These are phyloP conservation scores for Dromius quadrimaculatus DNA, from an alignment of 2,888 invertebrate species.

Conservation along the genomic window DNA sequence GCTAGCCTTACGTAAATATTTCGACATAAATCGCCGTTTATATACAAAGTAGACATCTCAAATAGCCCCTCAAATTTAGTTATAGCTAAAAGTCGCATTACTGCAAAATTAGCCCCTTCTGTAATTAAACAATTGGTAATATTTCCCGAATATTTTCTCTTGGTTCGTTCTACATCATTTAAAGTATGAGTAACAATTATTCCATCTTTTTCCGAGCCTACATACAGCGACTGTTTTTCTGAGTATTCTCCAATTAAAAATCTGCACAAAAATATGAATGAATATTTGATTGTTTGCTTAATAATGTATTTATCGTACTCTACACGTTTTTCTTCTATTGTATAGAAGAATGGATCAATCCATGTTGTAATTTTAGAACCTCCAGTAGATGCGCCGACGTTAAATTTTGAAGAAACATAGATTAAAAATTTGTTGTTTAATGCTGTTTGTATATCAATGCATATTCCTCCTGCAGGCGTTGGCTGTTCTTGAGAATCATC, in stretches of 20 bases:
- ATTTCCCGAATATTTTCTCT: background rate
- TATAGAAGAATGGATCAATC: slow-evolving; percentile 72
- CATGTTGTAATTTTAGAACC: slow-evolving; percentile 73
- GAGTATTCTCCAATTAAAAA: slow-evolving; percentile 1
- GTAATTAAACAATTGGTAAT: slow-evolving; percentile 67
- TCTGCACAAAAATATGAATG: slow-evolving; percentile 11
- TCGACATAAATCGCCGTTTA: slow-evolving; percentile 72
- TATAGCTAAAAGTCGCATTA: slow-evolving; percentile 73
- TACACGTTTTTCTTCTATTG: slow-evolving; percentile 75
- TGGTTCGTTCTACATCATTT: background rate
- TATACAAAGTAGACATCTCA: slow-evolving; percentile 70
- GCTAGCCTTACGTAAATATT: slow-evolving; percentile 72
- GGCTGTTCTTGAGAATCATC: slow-evolving; percentile 60
- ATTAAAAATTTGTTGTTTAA: slow-evolving; percentile 70
- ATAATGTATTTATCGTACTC: slow-evolving; percentile 58
- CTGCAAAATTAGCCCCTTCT: slow-evolving; percentile 74
- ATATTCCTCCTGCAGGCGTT: slow-evolving; percentile 62
- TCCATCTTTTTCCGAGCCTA: slow-evolving; percentile 2
- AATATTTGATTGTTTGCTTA: background rate
- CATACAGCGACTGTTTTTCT: slow-evolving; percentile 18
- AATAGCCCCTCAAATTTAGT: slow-evolving; percentile 69
- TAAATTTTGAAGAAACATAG: slow-evolving; percentile 73
- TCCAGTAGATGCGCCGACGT: slow-evolving; percentile 70
- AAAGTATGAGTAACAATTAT: slow-evolving; percentile 1
- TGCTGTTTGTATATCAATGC: slow-evolving; percentile 67